Percentiles rank a stretch among this genome's conserved stretches.
Evolutionary conservation across 1,140 invertebrate genomes (phyloP).

Genomic region (Brachionus manjavacas): DNA sequence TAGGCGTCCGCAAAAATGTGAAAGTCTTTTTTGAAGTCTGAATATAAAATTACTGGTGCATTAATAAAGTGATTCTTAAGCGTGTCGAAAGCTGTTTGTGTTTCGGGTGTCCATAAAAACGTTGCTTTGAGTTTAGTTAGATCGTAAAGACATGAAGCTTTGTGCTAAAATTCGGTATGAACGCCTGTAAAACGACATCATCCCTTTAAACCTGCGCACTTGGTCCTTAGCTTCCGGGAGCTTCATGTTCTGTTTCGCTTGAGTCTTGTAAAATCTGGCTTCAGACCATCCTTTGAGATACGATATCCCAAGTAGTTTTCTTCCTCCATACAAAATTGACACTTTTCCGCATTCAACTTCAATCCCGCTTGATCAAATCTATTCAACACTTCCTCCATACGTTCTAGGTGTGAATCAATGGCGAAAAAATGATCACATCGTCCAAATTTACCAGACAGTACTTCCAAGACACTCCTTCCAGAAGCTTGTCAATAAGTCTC

Average conservation of each 20-base stretch:
- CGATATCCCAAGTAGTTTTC: constrained; percentile 45
- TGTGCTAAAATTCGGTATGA: constrained; percentile 44
- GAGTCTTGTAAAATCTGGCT: background rate
- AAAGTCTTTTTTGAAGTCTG: constrained; percentile 19
- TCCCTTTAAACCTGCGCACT: constrained; percentile 47
- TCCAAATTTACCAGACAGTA: constrained; percentile 28
- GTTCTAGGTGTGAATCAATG: background rate
- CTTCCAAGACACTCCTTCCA: constrained; percentile 38
- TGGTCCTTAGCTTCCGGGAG: constrained; percentile 20
- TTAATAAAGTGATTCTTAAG: constrained; percentile 34
- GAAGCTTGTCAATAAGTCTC: no score
- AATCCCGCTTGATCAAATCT: constrained; percentile 44
- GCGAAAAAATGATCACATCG: background rate
- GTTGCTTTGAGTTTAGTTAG: background rate
- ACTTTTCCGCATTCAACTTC: constrained; percentile 37
- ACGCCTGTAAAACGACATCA: constrained; percentile 48
- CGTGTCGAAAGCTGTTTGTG: constrained; percentile 40
- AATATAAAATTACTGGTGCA: constrained; percentile 41
- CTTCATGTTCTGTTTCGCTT: constrained; percentile 39
- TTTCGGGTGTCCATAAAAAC: constrained; percentile 42
- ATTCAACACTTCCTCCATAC: constrained; percentile 44
- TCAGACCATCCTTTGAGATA: constrained; percentile 43
- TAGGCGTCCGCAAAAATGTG: constrained; percentile 47
- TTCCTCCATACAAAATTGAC: background rate
- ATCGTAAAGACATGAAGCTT: constrained; percentile 7